Conservation (phyloP, 64 coral and sea anemone species). For the Stichodactyla helianthus region DNA sequence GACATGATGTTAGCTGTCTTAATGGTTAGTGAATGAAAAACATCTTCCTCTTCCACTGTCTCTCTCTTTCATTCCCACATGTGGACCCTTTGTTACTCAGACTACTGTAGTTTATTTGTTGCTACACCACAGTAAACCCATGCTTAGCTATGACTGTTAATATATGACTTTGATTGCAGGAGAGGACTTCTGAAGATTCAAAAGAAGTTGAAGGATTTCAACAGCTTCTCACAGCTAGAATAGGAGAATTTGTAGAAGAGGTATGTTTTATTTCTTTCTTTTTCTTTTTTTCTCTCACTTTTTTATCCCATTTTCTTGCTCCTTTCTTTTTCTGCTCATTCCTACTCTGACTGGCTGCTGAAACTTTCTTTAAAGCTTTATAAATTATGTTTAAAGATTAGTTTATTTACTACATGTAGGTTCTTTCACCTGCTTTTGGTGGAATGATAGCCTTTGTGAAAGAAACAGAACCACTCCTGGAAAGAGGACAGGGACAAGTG, state of each 20-base stretch:
- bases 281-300: not conserved
- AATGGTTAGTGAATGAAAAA: conserved; percentile 37
- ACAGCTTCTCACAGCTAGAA: conserved; percentile 90
- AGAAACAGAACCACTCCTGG: conserved; percentile 84
- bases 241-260: conserved; percentile 99
- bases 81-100: too few species aligned
- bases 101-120: too few species aligned
- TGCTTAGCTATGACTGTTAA: not conserved
- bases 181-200: conserved; percentile 95
- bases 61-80: not conserved
- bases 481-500: conserved; percentile 79
- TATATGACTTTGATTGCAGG: conserved; percentile 27
- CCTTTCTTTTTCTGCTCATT: not conserved
- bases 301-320: not conserved
- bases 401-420: conserved; percentile 17
- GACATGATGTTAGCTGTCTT: conserved; percentile 99
- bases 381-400: not conserved
- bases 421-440: conserved; percentile 93
- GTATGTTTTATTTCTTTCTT: conserved; percentile 7
- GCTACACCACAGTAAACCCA: not conserved
- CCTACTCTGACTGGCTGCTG: too few species aligned
- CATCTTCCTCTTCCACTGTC: too few species aligned
- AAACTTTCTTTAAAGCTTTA: not conserved
- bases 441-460: conserved; percentile 95
- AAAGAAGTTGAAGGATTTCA: conserved; percentile 95